These are phyloP conservation scores for Hystrix brachyura DNA, from an alignment of 2,113 vertebrate species.

Conservation along the genomic window DNA sequence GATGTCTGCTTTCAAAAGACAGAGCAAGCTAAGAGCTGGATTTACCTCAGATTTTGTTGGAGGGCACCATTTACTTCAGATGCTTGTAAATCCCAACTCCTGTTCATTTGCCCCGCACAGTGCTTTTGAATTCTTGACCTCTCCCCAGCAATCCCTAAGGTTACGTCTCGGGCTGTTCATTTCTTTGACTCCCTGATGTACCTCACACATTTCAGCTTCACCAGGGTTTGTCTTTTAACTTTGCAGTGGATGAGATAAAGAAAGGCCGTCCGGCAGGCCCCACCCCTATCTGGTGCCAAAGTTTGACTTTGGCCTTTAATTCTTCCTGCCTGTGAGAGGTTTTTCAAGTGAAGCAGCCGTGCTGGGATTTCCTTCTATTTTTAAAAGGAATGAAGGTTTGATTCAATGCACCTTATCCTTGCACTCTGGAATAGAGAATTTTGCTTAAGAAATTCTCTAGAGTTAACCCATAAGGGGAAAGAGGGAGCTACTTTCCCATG, in stretches of 20 bases:
- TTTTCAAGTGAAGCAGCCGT: conserved; percentile 41
- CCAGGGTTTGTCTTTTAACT: neutral
- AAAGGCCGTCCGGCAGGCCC: neutral
- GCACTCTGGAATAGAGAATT: neutral
- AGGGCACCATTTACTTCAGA: conserved; percentile 45
- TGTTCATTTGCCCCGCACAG: neutral
- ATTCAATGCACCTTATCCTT: neutral
- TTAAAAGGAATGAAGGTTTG: neutral
- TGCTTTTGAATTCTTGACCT: neutral
- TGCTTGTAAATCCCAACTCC: conserved; percentile 59
- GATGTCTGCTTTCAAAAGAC: conserved; percentile 64
- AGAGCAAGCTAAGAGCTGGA: neutral
- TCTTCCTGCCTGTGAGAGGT: conserved; percentile 66
- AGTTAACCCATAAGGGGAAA: neutral
- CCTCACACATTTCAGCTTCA: neutral
- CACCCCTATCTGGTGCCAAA: conserved; percentile 21
- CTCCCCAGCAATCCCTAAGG: neutral
- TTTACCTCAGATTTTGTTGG: conserved; percentile 23
- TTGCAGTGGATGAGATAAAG: conserved; percentile 40
- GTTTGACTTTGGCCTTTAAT: conserved; percentile 65
- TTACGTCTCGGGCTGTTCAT: neutral
- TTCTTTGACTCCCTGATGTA: conserved; percentile 41
- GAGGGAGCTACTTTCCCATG: neutral
- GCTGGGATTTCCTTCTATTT: neutral
- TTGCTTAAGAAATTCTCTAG: neutral